These are phyloP conservation scores for Scleropages formosus DNA, from an alignment of 2,797 vertebrate genomes.

Conservation along the genomic window DNA sequence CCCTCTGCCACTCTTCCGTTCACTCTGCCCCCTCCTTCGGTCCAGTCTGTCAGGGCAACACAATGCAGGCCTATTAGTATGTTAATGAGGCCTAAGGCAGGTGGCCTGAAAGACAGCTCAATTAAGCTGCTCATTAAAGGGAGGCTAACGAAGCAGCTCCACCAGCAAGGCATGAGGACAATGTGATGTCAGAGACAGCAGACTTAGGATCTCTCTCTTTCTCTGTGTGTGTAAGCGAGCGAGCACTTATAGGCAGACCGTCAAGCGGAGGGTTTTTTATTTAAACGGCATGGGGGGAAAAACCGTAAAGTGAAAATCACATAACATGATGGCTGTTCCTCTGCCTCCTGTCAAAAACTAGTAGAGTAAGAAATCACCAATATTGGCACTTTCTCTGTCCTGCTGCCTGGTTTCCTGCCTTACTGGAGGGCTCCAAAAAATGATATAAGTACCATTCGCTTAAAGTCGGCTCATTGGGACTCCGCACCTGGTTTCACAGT, in stretches of 20 bases:
- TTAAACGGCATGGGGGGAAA: too few relatives aligned
- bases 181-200: conserved; percentile 94
- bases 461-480: too few relatives aligned
- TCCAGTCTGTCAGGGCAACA: conserved; percentile 85
- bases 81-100: conserved; percentile 97
- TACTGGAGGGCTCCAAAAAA: too few relatives aligned
- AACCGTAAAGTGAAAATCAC: too few relatives aligned
- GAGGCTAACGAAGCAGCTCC: conserved; percentile 96
- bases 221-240: not conserved
- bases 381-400: too few relatives aligned
- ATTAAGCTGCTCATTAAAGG: conserved; percentile 99
- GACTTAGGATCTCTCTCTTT: conserved; percentile 78
- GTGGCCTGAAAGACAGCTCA: conserved; percentile 98
- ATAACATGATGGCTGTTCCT: too few relatives aligned
- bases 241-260: too few relatives aligned
- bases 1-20: not conserved
- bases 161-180: conserved; percentile 89
- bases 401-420: too few relatives aligned
- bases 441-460: too few relatives aligned
- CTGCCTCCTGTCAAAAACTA: too few relatives aligned
- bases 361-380: too few relatives aligned
- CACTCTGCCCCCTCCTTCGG: conserved; percentile 72
- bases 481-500: too few relatives aligned
- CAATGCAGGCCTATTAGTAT: conserved; percentile 99
- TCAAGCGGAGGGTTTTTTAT: conserved; percentile 42